Conservation (phyloP, 2,888 invertebrate species). For the Cataglyphis livida region DNA sequence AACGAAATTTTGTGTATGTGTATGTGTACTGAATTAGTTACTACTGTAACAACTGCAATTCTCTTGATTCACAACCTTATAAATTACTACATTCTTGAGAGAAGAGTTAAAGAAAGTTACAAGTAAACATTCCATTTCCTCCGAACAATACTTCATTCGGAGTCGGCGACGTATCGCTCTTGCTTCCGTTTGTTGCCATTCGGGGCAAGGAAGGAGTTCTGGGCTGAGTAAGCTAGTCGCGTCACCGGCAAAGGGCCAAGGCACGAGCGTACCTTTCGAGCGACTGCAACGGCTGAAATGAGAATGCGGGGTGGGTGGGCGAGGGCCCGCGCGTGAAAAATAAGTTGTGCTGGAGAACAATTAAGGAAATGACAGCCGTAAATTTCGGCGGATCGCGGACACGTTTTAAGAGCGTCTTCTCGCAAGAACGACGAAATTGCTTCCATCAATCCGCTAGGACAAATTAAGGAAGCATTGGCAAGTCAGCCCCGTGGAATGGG, state of each 20-base stretch:
- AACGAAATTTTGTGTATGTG: neutral
- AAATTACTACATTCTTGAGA: slow-evolving; percentile 46
- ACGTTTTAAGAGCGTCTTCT: slow-evolving; percentile 76
- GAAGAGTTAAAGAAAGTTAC: slow-evolving; percentile 48
- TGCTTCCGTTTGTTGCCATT: slow-evolving; percentile 50
- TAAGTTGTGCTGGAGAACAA: slow-evolving; percentile 79
- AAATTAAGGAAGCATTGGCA: slow-evolving; percentile 80
- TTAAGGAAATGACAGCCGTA: slow-evolving; percentile 82
- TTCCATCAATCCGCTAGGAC: slow-evolving; percentile 82
- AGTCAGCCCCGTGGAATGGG: slow-evolving; percentile 18
- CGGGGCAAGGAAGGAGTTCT: slow-evolving; percentile 23
- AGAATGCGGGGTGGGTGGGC: slow-evolving; percentile 24
- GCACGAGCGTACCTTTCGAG: slow-evolving; percentile 30
- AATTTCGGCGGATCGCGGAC: slow-evolving; percentile 76
- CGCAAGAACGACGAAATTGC: slow-evolving; percentile 79
- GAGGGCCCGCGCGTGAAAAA: slow-evolving; percentile 71
- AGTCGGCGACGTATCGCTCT: slow-evolving; percentile 37
- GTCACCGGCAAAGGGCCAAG: slow-evolving; percentile 56
- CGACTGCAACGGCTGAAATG: slow-evolving; percentile 27
- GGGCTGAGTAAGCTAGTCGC: slow-evolving; percentile 39
- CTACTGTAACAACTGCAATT: slow-evolving; percentile 17
- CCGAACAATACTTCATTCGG: slow-evolving; percentile 39
- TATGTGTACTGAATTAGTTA: neutral
- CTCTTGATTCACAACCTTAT: slow-evolving; percentile 25
- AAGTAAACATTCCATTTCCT: slow-evolving; percentile 52